These are phyloP conservation scores for Lochmaea capreae DNA, from an alignment of 2,888 invertebrate species.

Conservation along the genomic window DNA sequence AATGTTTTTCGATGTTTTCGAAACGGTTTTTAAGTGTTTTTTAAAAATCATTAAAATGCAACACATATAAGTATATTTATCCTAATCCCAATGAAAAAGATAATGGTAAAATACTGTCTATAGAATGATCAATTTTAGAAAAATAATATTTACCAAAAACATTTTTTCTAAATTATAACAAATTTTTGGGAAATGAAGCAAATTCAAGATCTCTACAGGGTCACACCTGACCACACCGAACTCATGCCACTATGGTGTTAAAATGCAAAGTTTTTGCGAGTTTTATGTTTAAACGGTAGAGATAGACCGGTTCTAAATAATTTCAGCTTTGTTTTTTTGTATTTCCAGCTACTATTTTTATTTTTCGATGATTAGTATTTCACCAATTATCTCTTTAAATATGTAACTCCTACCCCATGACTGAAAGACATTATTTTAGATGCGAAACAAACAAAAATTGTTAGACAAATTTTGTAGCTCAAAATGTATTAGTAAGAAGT, in stretches of 20 bases:
- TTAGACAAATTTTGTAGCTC: constrained; percentile 16
- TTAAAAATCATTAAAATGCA: neutral
- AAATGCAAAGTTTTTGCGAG: too few relatives aligned
- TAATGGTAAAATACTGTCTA: neutral
- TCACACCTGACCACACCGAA: too few relatives aligned
- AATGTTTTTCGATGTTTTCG: neutral
- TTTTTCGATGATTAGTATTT: neutral
- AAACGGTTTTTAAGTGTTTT: constrained; percentile 1
- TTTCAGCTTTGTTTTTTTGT: too few relatives aligned
- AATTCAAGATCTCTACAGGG: too few relatives aligned
- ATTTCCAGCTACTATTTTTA: too few relatives aligned
- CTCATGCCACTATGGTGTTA: too few relatives aligned
- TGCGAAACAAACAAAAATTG: neutral
- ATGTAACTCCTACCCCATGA: neutral
- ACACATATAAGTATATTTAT: neutral
- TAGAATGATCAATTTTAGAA: neutral
- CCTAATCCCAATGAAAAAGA: neutral
- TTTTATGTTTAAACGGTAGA: too few relatives aligned
- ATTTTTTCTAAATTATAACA: too few relatives aligned
- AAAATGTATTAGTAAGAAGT: constrained; percentile 17
- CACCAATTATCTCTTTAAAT: neutral
- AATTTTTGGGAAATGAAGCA: too few relatives aligned
- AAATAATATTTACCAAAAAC: too few relatives aligned
- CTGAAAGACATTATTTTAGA: constrained; percentile 17
- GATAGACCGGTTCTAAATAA: too few relatives aligned